Base-by-base conservation (phyloP, 1,140 invertebrate species). In the Teleogryllus occipitalis region DNA sequence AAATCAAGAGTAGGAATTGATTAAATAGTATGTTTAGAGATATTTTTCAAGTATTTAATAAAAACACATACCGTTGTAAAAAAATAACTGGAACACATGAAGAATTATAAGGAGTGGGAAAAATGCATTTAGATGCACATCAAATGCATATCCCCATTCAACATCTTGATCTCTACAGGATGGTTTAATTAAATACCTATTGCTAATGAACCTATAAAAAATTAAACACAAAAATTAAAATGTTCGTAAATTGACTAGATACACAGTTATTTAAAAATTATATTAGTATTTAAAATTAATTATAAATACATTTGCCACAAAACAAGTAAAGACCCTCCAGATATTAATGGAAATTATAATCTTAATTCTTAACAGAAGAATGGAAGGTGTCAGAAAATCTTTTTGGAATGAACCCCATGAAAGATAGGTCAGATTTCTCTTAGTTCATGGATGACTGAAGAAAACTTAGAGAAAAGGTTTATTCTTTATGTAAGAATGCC, bases 91-190 rank as follows among this genome's bases (percentile, higher is more conserved):
- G 83, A 98, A 90, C 82, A 97, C 93, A 87, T 99, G 97, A 54
- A 99, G 89, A 82, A 99, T 92, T 80, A 98, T 93, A 39, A 99
- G 89, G 7, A 97, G 91, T 78, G 98, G 98, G 87, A 99, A 98
- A 86, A 98, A 98, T 8, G 98, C 98, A 89, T 99, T 99, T 80
- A 99, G 90, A 88, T 99, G 98, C 73, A 99, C 96, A 87, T 99
- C 98, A 88, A 99, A 99, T 47, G 96, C 93, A 87, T 98, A 99
- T 5, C 95, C 98, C 98, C 98, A 99, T 87, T 99, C 98, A 77
- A 99, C 97, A 87, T 97, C 95, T 73, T 92, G 90, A 49, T 90
- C 90, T 81, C 85, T 80, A 21, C 84, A 85, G 77, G 84, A 85
- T 84, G 94, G 91, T 83, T 92, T 90, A 76, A 94, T 87, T 83